phyloP scores from a whole-genome alignment of 2,797 vertebrate genomes.

The Crocidura indochinensis region DNA sequence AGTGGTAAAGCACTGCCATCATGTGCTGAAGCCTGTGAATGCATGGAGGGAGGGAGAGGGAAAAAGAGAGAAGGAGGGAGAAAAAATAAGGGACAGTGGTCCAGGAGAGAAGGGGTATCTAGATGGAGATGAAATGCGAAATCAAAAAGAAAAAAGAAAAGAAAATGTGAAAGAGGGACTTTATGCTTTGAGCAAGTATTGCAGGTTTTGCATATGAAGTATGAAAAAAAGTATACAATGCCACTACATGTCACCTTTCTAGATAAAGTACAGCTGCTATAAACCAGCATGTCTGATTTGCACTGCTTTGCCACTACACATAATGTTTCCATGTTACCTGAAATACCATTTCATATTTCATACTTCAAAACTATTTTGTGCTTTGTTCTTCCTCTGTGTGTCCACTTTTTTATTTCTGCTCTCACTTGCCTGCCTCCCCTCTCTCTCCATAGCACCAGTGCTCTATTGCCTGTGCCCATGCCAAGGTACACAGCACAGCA shows the following conservation, averaged over 20 bases:
- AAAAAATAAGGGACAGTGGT: background rate
- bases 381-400: background rate
- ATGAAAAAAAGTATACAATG: background rate
- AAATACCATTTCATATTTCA: background rate
- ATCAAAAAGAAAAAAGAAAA: too few species aligned
- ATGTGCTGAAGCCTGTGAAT: too few species aligned
- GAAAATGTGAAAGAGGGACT: background rate
- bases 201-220: background rate
- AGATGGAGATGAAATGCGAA: background rate
- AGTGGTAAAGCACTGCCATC: too few species aligned
- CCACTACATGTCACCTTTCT: background rate
- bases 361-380: conserved; percentile 19
- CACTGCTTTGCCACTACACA: background rate
- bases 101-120: background rate
- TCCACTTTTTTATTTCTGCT: background rate
- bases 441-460: background rate
- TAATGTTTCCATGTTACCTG: conserved; percentile 19
- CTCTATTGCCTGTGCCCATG: too few species aligned
- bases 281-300: background rate
- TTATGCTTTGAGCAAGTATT: background rate
- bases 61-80: too few species aligned
- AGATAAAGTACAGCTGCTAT: background rate
- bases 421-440: background rate
- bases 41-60: too few species aligned
- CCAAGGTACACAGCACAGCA: conserved; percentile 20